Evolutionary conservation across 2,113 vertebrate species (phyloP), one percentile per base, ranked within the genome.

Genomic region (Dasyornis broadbenti): DNA sequence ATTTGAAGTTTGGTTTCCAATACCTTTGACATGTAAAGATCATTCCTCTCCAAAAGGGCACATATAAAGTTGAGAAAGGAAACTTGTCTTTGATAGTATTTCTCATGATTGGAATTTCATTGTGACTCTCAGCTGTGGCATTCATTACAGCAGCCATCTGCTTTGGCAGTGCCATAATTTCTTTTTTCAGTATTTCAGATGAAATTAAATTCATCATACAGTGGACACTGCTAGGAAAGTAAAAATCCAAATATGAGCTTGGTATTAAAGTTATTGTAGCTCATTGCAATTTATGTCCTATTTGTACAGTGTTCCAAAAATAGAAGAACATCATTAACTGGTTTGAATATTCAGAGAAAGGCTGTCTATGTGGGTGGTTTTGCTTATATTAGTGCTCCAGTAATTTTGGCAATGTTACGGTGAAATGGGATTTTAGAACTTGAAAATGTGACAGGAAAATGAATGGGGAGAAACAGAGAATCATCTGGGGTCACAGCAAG

Each of bases 91-190:
- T 91, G 61, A 56, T 78, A 64, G 17, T 79, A 45, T 78, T 87
- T 85, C 45, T 89, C 63, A 18, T 65, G 71, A 90, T 70, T 10
- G 59, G 66, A 93, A 87, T 96, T 84, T 95, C 93, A 91, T 60
- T 35, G 33, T 57, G n/a, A 23, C 37, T 84, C 85, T 95, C 81
- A 92, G 64, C 90, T 95, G 94, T 89, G 88, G 42, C 61, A 33
- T 95, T 91, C 83, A 94, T 96, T 89, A 71, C 45, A 78, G 66
- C 94, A 96, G 44, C 96, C 95, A 96, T 97, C 96, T 98, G 97
- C 63, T 95, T 96, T 94, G 79, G 57, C 93, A 96, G 21, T 93
- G 83, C 87, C 81, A 79, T 96, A 76, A 96, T 97, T 97, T 93
- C 66, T 91, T 96, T 94, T 96, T 90, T 93, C 81, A 86, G 82